Conservation (phyloP, 2,888 invertebrate species). For the Ypsolopha sequella region DNA sequence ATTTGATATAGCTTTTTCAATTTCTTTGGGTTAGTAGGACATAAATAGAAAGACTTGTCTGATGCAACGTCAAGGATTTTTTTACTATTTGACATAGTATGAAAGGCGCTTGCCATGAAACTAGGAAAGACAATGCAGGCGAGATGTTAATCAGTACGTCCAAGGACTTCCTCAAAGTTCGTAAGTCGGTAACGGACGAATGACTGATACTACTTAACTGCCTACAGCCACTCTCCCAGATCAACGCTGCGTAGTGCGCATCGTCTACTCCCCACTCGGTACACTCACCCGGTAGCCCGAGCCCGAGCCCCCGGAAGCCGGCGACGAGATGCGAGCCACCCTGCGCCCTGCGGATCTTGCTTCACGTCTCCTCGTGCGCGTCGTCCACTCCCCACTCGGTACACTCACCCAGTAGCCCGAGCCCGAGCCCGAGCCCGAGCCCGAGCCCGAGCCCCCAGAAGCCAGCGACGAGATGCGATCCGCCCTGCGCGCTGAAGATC, state of each 20-base stretch:
- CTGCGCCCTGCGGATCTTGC: conserved; percentile 82
- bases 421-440: too few species aligned
- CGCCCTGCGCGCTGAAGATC: conserved; percentile 82
- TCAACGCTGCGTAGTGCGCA: too few species aligned
- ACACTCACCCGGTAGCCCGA: conserved; percentile 82
- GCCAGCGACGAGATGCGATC: conserved; percentile 89
- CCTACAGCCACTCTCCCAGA: neutral
- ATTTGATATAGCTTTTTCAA: too few species aligned
- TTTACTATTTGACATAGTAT: too few species aligned
- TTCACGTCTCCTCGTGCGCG: conserved; percentile 89
- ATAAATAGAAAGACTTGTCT: too few species aligned
- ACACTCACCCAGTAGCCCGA: conserved; percentile 82
- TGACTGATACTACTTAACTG: neutral
- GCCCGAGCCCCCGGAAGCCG: conserved; percentile 94
- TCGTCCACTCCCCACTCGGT: conserved; percentile 71
- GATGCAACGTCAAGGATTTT: too few species aligned
- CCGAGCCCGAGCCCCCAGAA: conserved; percentile 91
- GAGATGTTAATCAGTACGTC: too few species aligned
- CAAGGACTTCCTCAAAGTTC: too few species aligned
- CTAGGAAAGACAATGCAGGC: too few species aligned
- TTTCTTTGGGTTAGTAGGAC: too few species aligned
- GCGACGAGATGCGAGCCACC: conserved; percentile 87
- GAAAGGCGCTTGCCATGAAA: too few species aligned
- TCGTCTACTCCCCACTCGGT: neutral
- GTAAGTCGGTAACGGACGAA: too few species aligned